Conservation (phyloP, 2,888 invertebrate species). For the Tenodera sinensis region DNA sequence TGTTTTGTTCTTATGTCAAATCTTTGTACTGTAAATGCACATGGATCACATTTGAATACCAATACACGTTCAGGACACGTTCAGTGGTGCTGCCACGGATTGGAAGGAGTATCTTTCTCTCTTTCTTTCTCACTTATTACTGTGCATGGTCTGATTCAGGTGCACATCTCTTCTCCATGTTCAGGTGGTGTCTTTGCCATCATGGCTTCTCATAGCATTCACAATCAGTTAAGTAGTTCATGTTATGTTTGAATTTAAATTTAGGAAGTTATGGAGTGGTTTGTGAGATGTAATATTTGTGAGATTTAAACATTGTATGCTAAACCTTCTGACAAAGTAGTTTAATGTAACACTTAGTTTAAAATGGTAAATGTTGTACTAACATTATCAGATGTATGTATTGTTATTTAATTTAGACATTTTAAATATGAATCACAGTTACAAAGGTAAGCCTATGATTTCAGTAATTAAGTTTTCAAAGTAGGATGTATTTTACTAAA, state of each 20-base stretch:
- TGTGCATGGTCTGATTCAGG: slow-evolving; percentile 21
- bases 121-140: slow-evolving; percentile 26
- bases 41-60: slow-evolving; percentile 64
- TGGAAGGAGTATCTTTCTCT: slow-evolving; percentile 31
- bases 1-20: background rate
- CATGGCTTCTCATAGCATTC: background rate
- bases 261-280: background rate
- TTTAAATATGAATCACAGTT: background rate
- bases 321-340: too few relatives aligned
- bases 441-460: background rate
- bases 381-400: background rate
- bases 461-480: too few relatives aligned
- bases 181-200: background rate
- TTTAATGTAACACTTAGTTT: too few relatives aligned
- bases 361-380: background rate
- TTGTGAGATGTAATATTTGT: background rate
- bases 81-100: slow-evolving; percentile 23
- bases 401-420: background rate
- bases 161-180: background rate
- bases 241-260: background rate
- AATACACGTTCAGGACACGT: slow-evolving; percentile 51
- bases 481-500: too few relatives aligned
- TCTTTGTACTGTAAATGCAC: slow-evolving; percentile 15
- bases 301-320: too few relatives aligned
- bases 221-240: background rate